Evolutionary conservation across 2,888 invertebrate genomes (phyloP).

Genomic region (Epistrophe grossulariae): DNA sequence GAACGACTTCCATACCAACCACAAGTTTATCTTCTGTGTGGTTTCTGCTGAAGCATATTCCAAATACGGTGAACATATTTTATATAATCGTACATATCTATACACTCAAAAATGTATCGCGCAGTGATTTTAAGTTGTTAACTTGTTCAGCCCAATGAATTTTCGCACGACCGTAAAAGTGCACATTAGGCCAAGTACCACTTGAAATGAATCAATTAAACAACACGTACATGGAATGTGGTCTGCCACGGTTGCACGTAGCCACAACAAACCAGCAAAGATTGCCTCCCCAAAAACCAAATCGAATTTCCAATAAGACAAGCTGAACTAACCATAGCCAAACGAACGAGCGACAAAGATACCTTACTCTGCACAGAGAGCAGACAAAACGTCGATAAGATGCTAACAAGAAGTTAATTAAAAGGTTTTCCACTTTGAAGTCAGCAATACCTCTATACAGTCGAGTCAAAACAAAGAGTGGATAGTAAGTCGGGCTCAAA

Average conservation of each 20-base stretch:
- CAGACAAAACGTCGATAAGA: slow-evolving; percentile 68
- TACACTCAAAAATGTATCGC: slow-evolving; percentile 38
- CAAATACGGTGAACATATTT: slow-evolving; percentile 23
- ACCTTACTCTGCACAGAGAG: background rate
- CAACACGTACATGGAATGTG: slow-evolving; percentile 69
- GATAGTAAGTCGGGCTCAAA: slow-evolving; percentile 31
- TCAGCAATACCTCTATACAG: background rate
- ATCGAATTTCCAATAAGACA: slow-evolving; percentile 36
- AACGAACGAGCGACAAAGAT: slow-evolving; percentile 18
- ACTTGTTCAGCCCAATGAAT: slow-evolving; percentile 59
- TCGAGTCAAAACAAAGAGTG: background rate
- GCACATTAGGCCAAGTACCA: slow-evolving; percentile 58
- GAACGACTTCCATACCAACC: background rate
- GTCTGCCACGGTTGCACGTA: slow-evolving; percentile 38
- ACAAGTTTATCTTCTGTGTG: background rate
- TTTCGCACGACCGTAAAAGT: slow-evolving; percentile 71
- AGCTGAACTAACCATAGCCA: slow-evolving; percentile 7
- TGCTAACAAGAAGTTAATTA: slow-evolving; percentile 74
- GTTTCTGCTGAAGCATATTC: background rate
- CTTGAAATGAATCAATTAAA: slow-evolving; percentile 73
- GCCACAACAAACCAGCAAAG: slow-evolving; percentile 35
- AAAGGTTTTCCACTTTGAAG: slow-evolving; percentile 69
- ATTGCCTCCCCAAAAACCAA: slow-evolving; percentile 52
- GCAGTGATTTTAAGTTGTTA: slow-evolving; percentile 59
- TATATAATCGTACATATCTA: background rate